phyloP scores from a whole-genome alignment of 1,140 invertebrate species.

The Sarcophaga bullata region DNA sequence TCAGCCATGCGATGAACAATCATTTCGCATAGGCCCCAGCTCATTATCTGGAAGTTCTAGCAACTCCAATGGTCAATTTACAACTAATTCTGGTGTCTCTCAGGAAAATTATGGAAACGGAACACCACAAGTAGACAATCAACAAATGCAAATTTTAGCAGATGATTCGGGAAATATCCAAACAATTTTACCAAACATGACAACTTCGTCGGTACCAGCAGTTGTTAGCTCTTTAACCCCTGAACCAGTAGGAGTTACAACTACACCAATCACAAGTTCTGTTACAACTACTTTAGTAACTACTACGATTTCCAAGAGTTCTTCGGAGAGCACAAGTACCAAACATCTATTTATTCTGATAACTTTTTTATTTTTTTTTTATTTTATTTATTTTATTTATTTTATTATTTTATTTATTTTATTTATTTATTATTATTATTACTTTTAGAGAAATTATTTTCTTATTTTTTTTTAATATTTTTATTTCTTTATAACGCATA shows the following conservation, averaged over 20 bases:
- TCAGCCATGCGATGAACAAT: slow-evolving; percentile 77
- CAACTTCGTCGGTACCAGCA: background rate
- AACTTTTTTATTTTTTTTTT: too few species aligned
- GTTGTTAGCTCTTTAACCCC: background rate
- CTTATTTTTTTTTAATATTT: too few species aligned
- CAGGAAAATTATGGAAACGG: background rate
- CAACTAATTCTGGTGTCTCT: background rate
- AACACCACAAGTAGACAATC: background rate
- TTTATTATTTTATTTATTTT: too few species aligned
- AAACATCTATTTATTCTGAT: too few species aligned
- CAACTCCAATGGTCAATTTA: background rate
- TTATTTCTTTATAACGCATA: background rate
- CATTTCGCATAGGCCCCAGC: slow-evolving; percentile 77
- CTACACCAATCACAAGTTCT: background rate
- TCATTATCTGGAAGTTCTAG: slow-evolving; percentile 31
- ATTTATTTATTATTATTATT: too few species aligned
- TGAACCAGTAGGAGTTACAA: background rate
- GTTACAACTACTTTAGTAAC: background rate
- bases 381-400: too few species aligned
- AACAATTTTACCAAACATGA: background rate
- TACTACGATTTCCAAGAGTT: background rate
- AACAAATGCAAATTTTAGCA: slow-evolving; percentile 19
- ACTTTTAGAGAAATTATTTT: too few species aligned
- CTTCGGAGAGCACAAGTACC: background rate
- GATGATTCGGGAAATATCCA: slow-evolving; percentile 22